Evolutionary conservation across 2,888 invertebrate species (phyloP), one percentile per base, ranked within the genome.

Genomic region (Phasia obesa): DNA sequence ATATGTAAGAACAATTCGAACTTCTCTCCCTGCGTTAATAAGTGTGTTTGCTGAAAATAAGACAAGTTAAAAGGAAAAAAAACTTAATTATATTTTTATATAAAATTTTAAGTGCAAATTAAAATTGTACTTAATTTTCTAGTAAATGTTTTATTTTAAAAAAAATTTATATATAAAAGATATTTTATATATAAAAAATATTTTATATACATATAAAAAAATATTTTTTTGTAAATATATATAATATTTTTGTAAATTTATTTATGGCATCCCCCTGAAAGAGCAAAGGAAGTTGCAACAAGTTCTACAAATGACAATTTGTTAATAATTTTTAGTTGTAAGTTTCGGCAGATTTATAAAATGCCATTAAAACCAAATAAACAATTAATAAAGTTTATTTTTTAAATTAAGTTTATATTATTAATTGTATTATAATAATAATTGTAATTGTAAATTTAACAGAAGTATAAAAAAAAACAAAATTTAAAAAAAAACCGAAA

Each of bases 41-140:
- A n/a, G n/a, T n/a, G n/a, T n/a, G n/a, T n/a, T n/a, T n/a, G n/a
- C n/a, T n/a, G n/a, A n/a, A n/a, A n/a, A n/a, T n/a, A n/a, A n/a
- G n/a, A n/a, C n/a, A n/a, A n/a, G n/a, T n/a, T n/a, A n/a, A n/a
- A n/a, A n/a, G n/a, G n/a, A n/a, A n/a, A n/a, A n/a, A 35, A 35
- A 35, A 35, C 35, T 35, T 35, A 11, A 35, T 11, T 35, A 1
- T 35, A 35, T n/a, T 59, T 55, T 62, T 60, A 31, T 51, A 67
- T 25, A 62, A 51, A 49, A 21, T 4, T 9, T 44, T 31, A 59
- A 49, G 23, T 51, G 35, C n/a, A 44, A 31, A 42, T n/a, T 2
- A 19, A 57, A 38, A 31, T 47, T 47, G 71, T 71, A 71, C 59
- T 71, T 71, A 60, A 59, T 23, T 70, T 31, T 70, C 1, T 19